phyloP scores from a whole-genome alignment of 2,888 invertebrate species.

The Lucinisca nassula region DNA sequence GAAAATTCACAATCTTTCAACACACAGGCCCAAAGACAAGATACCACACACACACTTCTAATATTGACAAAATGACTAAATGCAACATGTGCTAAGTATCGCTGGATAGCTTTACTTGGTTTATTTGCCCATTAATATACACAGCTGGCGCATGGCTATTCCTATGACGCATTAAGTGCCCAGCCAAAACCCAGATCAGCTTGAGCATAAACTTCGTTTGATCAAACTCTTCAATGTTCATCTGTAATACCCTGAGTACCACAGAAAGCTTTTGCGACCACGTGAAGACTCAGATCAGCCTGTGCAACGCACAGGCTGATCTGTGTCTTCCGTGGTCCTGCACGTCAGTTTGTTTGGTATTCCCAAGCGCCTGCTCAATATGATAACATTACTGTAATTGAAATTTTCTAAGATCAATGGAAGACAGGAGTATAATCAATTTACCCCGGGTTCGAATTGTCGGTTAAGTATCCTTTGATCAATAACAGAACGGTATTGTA shows the following conservation, averaged over 20 bases:
- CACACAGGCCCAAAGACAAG: neutral
- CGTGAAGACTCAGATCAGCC: too few relatives aligned
- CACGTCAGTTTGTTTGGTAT: too few relatives aligned
- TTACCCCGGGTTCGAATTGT: neutral
- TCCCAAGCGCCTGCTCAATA: neutral
- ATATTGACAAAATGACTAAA: constrained; percentile 4
- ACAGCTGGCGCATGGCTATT: too few relatives aligned
- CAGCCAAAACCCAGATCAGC: too few relatives aligned
- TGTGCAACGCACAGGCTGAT: too few relatives aligned
- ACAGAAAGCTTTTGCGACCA: too few relatives aligned
- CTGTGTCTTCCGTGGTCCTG: too few relatives aligned
- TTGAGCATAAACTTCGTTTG: too few relatives aligned
- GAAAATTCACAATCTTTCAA: neutral
- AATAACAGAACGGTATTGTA: constrained; percentile 1
- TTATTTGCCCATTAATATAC: constrained; percentile 4
- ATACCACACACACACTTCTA: constrained; percentile 15
- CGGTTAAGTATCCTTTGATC: neutral
- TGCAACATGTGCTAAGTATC: constrained; percentile 10
- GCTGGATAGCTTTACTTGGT: neutral
- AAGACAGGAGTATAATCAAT: constrained; percentile 1
- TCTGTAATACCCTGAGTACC: too few relatives aligned
- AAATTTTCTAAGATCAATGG: constrained; percentile 27
- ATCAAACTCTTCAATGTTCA: too few relatives aligned
- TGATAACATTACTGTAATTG: constrained; percentile 20
- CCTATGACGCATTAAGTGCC: too few relatives aligned